Evolutionary conservation across 2,113 vertebrate species (phyloP).

Genomic region (Daphoenositta chrysoptera): DNA sequence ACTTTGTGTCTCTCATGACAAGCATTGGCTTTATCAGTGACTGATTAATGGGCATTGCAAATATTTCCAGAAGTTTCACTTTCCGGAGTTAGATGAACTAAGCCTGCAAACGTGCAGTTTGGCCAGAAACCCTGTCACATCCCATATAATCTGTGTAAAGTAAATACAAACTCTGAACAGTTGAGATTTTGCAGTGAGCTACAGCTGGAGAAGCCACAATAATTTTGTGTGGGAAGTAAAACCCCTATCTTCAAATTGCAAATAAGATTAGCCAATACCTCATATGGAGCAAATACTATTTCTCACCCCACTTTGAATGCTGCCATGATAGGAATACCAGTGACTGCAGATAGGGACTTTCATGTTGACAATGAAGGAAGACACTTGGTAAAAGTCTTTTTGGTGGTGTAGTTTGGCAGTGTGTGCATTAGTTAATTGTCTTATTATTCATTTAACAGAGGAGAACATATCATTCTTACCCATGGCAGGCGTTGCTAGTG

Average conservation of each 20-base stretch:
- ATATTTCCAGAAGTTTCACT: background rate
- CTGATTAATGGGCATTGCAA: background rate
- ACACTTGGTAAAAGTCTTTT: background rate
- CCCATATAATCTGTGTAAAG: background rate
- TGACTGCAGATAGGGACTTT: background rate
- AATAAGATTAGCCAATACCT: background rate
- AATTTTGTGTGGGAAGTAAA: background rate
- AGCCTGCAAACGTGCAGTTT: background rate
- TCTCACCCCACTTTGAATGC: background rate
- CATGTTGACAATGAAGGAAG: background rate
- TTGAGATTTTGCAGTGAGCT: background rate
- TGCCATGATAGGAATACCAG: background rate
- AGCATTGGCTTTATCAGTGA: background rate
- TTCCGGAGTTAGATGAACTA: background rate
- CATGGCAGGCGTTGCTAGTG: constrained; percentile 94
- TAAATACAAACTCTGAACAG: background rate
- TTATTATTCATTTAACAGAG: background rate
- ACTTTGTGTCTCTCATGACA: background rate
- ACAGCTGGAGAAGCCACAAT: background rate
- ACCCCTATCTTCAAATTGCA: background rate
- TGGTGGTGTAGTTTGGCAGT: background rate
- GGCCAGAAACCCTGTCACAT: background rate
- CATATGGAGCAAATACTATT: background rate
- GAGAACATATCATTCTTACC: constrained; percentile 78
- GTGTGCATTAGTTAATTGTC: background rate